phyloP scores from a whole-genome alignment of 1,140 invertebrate genomes.

The Cyclargus thomasi region DNA sequence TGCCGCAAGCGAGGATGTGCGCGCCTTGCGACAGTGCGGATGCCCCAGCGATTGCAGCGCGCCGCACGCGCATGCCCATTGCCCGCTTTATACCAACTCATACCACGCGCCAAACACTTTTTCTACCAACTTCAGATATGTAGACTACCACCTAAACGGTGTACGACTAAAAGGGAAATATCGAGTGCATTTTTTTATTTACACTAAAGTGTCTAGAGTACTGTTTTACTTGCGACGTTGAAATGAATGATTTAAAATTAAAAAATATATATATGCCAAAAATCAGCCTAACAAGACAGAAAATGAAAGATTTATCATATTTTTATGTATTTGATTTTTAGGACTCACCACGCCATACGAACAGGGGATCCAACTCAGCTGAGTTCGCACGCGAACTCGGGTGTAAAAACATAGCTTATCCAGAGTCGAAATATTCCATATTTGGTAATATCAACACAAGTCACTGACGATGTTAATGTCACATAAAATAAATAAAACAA shows the following conservation, averaged over 20 bases:
- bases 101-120: constrained; percentile 62
- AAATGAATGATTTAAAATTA: neutral
- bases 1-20: constrained; percentile 66
- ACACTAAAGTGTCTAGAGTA: neutral
- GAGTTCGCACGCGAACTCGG: constrained; percentile 60
- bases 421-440: constrained; percentile 64
- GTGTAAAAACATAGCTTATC: constrained; percentile 69
- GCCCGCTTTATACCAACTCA: constrained; percentile 29
- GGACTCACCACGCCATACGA: constrained; percentile 64
- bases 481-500: neutral
- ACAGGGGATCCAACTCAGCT: constrained; percentile 57
- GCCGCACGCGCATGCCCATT: constrained; percentile 31
- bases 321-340: neutral
- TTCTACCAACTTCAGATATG: constrained; percentile 59
- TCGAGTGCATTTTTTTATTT: neutral
- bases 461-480: neutral
- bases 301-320: neutral
- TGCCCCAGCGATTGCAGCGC: constrained; percentile 54
- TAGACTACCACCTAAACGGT: constrained; percentile 33
- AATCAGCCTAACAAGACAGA: too few species aligned
- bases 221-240: neutral
- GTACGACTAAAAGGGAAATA: neutral
- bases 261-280: neutral
- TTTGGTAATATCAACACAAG: constrained; percentile 36
- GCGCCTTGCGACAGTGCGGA: constrained; percentile 64